Conservation (phyloP, 2,113 vertebrate genomes). For the Oryzias javanicus region DNA sequence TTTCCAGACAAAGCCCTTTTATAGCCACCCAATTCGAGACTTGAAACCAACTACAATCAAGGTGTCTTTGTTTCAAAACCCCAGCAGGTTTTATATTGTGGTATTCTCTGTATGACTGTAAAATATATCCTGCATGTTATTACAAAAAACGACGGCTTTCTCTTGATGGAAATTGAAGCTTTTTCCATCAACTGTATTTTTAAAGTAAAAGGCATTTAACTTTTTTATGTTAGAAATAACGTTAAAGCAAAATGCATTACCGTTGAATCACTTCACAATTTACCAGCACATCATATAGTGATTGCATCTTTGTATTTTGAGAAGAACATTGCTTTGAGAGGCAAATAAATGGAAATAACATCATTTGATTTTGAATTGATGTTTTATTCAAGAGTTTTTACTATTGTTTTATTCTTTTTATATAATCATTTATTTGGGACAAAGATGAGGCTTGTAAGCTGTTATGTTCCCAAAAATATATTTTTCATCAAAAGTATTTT, state of each 20-base stretch:
- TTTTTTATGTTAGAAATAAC: too few species aligned
- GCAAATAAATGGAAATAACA: not conserved
- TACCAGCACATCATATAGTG: too few species aligned
- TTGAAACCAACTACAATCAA: slow-evolving; percentile 13
- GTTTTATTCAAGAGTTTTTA: not conserved
- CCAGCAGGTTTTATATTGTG: slow-evolving; percentile 9
- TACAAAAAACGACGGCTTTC: too few species aligned
- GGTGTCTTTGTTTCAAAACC: not conserved
- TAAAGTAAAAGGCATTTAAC: too few species aligned
- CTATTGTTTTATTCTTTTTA: too few species aligned
- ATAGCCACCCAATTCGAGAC: slow-evolving; percentile 21
- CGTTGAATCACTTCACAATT: too few species aligned
- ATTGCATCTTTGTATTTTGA: not conserved
- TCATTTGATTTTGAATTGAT: too few species aligned
- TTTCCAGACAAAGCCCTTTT: slow-evolving; percentile 20
- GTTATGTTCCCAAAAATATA: slow-evolving; percentile 1
- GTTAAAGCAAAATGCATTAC: not conserved
- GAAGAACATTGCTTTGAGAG: not conserved
- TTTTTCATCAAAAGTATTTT: slow-evolving; percentile 1
- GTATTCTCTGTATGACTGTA: slow-evolving; percentile 1
- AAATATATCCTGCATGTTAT: too few species aligned
- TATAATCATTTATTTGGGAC: too few species aligned
- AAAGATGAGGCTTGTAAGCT: slow-evolving; percentile 1
- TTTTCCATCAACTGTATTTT: too few species aligned
- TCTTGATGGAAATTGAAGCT: too few species aligned